Base-by-base conservation (phyloP, 2,797 vertebrate species). In the Pipistrellus nathusii region DNA sequence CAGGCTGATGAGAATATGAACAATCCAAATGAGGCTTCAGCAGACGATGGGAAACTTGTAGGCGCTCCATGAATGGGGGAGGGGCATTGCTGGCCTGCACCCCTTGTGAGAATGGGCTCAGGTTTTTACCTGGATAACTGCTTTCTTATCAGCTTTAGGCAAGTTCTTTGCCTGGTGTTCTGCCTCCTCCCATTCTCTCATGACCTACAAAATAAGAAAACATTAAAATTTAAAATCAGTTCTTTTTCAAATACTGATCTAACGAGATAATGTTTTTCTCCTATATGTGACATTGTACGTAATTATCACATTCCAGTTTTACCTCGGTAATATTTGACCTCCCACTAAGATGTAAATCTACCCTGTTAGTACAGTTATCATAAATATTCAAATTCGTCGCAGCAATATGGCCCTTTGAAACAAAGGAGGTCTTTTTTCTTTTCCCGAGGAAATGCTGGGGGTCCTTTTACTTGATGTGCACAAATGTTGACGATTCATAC, bases 141-240 rank as follows among this genome's bases (percentile, higher is more conserved):
- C 99, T 97, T 99, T 99, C 98, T 99, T 99, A 97, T 99, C 99
- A 0, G 99, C 99, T 55, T 99, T 99, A 27, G 99, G 99, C 94
- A 99, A 98, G 95, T 98, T 99, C 98, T 99, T 99, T 9, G 99
- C 99, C 97, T 99, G 99, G 88, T 98, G 99, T 97, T 99, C 99
- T 0, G 99, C 99, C 87, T 99, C 99, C 91, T 99, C 99, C 99
- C 99, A 99, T 97, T 99, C 99, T 94, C 99, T 99, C 99, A 99
- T 99, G 97, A 99, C 99, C 99, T 99, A 97, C 5, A 87, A 55
- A 95, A 0, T 25, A 66, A 97, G 20, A 96, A 95, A 90, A 96
- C 35, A 94, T 0, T 3, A 94, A 64, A 96, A 64, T 93, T 95
- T 85, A 7, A 0, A 88, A 53, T 59, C 48, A 5, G 7, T 88